Conservation (phyloP, 2,113 vertebrate species). For the Zosterops lateralis region DNA sequence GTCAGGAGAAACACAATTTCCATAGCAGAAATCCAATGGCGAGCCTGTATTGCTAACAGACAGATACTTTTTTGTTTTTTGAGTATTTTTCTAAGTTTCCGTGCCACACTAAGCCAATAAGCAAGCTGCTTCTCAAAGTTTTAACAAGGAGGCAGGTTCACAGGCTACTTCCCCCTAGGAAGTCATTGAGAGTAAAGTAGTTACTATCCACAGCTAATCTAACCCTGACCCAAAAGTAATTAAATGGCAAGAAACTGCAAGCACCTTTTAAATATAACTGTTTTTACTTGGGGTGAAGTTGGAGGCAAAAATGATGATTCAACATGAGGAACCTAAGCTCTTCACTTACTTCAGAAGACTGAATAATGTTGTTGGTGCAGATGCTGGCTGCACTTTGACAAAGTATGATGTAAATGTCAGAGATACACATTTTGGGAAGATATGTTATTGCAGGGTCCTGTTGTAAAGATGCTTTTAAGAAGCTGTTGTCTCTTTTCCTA, state of each 20-base stretch:
- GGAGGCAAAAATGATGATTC: background rate
- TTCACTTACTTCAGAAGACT: background rate
- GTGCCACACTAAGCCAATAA: background rate
- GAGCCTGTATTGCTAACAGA: background rate
- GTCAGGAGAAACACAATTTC: background rate
- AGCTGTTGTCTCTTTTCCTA: slow-evolving; percentile 24
- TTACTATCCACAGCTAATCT: background rate
- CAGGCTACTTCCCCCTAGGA: background rate
- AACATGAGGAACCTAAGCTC: background rate
- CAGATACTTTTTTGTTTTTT: background rate
- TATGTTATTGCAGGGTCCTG: background rate
- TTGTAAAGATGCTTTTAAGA: slow-evolving; percentile 30
- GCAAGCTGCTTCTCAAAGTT: background rate
- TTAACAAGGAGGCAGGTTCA: background rate
- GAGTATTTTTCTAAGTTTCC: background rate
- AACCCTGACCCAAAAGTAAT: background rate
- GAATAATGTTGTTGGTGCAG: background rate
- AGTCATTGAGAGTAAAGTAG: background rate
- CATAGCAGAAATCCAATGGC: background rate
- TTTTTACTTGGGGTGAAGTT: background rate
- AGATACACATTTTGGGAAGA: slow-evolving; percentile 9
- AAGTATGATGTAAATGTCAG: background rate
- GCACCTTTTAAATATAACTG: background rate
- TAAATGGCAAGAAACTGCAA: background rate
- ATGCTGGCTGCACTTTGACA: background rate